Percentiles rank a stretch among this genome's conserved stretches.
Evolutionary conservation across 1,140 invertebrate species (phyloP).

Genomic region (Lepidurus apus): DNA sequence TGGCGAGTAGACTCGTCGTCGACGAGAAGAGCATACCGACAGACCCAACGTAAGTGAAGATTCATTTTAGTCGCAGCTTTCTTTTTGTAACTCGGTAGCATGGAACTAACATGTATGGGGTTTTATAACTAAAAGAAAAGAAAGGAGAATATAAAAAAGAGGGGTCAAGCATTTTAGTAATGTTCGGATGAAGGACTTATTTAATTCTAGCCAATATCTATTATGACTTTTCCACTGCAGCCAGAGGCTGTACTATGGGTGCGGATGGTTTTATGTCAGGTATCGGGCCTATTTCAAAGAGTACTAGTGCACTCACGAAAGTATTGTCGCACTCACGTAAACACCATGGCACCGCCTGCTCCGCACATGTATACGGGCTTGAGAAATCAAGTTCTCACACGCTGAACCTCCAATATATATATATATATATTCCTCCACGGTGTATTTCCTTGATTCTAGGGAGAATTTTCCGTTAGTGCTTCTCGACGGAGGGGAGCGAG

Average conservation of each 20-base stretch:
- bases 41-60: constrained; percentile 32
- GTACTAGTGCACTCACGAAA: constrained; percentile 26
- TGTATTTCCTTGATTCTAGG: too few species aligned
- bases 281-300: constrained; percentile 45
- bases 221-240: constrained; percentile 28
- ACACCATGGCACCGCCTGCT: constrained; percentile 26
- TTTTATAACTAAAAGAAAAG: background rate
- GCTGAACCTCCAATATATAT: background rate
- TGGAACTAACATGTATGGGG: background rate
- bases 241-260: constrained; percentile 60
- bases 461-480: too few species aligned
- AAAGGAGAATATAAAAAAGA: background rate
- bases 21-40: constrained; percentile 31
- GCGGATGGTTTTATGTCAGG: constrained; percentile 72
- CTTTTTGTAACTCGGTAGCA: background rate
- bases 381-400: background rate
- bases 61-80: background rate
- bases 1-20: constrained; percentile 28
- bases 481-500: background rate
- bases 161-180: background rate
- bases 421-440: background rate
- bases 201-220: constrained; percentile 31
- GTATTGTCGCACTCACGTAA: constrained; percentile 25
- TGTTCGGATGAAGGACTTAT: background rate
- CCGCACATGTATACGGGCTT: constrained; percentile 1